phyloP scores from a whole-genome alignment of 2,888 invertebrate genomes.

The Rhodophaea formosa region DNA sequence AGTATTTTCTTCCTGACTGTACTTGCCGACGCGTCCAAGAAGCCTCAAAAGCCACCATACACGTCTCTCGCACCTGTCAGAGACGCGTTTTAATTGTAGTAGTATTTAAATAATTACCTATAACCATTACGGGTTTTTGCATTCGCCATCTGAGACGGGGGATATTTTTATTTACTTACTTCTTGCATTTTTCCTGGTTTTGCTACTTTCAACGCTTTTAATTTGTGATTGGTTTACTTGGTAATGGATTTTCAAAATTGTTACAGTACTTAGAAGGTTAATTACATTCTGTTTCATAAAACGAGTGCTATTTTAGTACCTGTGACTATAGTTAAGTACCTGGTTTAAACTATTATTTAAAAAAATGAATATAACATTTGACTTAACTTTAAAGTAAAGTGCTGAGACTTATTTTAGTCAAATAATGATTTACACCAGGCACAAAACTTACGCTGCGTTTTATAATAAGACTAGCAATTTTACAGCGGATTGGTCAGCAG shows the following conservation, averaged over 20 bases:
- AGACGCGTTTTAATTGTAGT: conserved; percentile 21
- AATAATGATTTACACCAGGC: too few species aligned
- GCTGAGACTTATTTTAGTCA: too few species aligned
- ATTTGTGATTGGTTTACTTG: conserved; percentile 1
- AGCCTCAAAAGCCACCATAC: conserved; percentile 22
- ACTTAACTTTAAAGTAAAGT: too few species aligned
- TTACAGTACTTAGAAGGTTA: too few species aligned
- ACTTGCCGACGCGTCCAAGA: neutral
- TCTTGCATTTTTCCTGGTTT: conserved; percentile 5
- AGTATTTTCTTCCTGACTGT: neutral
- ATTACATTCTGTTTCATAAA: too few species aligned
- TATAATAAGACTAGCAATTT: too few species aligned
- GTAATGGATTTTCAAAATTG: neutral
- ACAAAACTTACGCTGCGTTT: too few species aligned
- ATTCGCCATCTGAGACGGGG: neutral
- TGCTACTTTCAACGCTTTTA: neutral
- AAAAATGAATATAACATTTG: too few species aligned
- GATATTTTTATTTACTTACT: conserved; percentile 4
- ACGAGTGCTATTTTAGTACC: too few species aligned
- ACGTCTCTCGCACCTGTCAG: conserved; percentile 20
- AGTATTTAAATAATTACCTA: conserved; percentile 23
- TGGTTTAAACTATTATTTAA: too few species aligned
- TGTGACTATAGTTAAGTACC: too few species aligned
- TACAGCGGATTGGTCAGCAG: too few species aligned
- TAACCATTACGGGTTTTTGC: conserved; percentile 19